Evolutionary conservation across 2,797 vertebrate genomes (phyloP), one percentile per base, ranked within the genome.

Genomic region (Hephaestus fuliginosus): DNA sequence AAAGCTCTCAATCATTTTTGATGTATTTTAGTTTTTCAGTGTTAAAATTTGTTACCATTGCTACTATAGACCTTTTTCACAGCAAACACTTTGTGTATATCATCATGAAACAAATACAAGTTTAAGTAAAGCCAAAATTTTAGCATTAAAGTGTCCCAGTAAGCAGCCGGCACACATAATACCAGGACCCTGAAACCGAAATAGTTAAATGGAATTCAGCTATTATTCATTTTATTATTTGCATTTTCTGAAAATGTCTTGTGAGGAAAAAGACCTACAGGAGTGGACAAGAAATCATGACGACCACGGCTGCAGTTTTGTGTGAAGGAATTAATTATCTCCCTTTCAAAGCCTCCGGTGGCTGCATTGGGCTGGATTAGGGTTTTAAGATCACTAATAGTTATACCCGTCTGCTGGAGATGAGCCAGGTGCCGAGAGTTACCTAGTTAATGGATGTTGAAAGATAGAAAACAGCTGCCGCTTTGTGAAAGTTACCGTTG

Each of bases 401-500:
- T 52, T 36, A 0, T 0, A 20, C 15, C n/a, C 7, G 33, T 18
- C 51, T 18, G 52, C 5, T 7, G 57, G 44, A 69, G 33, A 61
- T 41, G 0, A 0, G 63, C 63, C 71, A 68, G 33, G 51, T 41
- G 48, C 67, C 5, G 61, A 53, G 48, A 15, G 61, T 43, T 46
- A 44, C 53, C 57, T 7, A 3, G 66, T 74, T 39, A 49, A 76
- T 22, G 22, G 39, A 49, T 8, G 69, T 5, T 25, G 15, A 70
- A 56, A 43, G 72, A 52, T 17, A 64, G 25, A 33, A 66, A 73
- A 9, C 78, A 36, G 60, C 81, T 44, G 57, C 39, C 15, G 15
- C 64, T 85, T 55, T 18, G 7, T 56, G 7, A 74, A 83, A 61
- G 78, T 78, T 81, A 25, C 36, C 56, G 75, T 48, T 77, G 80